Conservation (phyloP, 1,140 invertebrate species). For the Pseudomyrmex cubaensis region DNA sequence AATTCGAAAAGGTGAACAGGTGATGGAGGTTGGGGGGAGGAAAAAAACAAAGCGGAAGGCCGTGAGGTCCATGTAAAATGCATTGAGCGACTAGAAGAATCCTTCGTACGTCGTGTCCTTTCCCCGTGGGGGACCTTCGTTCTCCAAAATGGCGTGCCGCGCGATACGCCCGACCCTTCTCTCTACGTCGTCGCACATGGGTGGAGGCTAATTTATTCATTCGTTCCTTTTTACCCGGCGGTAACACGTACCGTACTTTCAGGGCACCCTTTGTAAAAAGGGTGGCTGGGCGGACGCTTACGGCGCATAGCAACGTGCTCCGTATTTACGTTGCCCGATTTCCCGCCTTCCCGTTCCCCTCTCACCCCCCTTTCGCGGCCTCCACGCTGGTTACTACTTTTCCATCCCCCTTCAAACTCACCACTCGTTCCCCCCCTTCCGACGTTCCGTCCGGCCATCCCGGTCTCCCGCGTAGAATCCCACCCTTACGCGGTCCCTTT, state of each 20-base stretch:
- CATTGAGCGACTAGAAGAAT: constrained; percentile 67
- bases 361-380: constrained; percentile 19
- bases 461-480: constrained; percentile 45
- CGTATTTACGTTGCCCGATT: constrained; percentile 82
- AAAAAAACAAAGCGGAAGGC: constrained; percentile 35
- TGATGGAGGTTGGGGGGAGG: neutral
- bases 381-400: constrained; percentile 50
- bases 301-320: constrained; percentile 80
- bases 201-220: constrained; percentile 83
- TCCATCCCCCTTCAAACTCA: constrained; percentile 61
- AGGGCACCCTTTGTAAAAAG: constrained; percentile 82
- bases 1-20: constrained; percentile 46
- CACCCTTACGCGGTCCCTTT: constrained; percentile 60
- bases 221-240: constrained; percentile 82
- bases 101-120: constrained; percentile 62
- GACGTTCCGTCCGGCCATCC: constrained; percentile 55
- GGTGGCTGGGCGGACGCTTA: constrained; percentile 77
- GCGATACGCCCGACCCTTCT: constrained; percentile 70
- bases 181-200: constrained; percentile 69
- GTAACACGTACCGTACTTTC: constrained; percentile 80
- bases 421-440: constrained; percentile 59
- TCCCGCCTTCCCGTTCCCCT: constrained; percentile 70
- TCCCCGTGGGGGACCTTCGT: constrained; percentile 65
- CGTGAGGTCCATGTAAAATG: constrained; percentile 67
- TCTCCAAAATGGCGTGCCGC: constrained; percentile 82